Percentiles rank a stretch among this genome's conserved stretches.
Evolutionary conservation across 2,888 invertebrate genomes (phyloP).

Genomic region (Sarcophaga carnaria): DNA sequence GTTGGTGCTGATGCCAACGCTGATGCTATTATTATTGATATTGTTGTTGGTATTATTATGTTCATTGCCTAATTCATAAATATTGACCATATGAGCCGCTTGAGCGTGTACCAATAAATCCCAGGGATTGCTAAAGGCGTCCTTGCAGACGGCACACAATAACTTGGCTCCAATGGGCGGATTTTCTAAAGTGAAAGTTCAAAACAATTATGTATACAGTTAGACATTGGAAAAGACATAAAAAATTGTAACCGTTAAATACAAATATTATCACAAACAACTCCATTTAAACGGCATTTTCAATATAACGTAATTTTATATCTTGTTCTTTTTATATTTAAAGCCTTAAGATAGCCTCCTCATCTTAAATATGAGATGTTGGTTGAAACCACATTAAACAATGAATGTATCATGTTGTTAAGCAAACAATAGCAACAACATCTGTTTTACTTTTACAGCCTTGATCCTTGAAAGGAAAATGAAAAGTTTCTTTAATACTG

Average conservation of each 20-base stretch:
- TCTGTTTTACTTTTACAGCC: slow-evolving; percentile 52
- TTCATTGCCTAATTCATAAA: slow-evolving; percentile 85
- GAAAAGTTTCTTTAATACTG: slow-evolving; percentile 47
- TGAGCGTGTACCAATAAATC: slow-evolving; percentile 88
- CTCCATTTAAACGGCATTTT: slow-evolving; percentile 76
- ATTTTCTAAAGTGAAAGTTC: slow-evolving; percentile 74
- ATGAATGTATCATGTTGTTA: slow-evolving; percentile 69
- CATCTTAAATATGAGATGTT: neutral
- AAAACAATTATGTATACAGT: neutral
- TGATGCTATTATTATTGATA: slow-evolving; percentile 68
- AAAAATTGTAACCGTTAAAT: neutral
- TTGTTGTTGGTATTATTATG: slow-evolving; percentile 71
- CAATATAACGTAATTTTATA: neutral
- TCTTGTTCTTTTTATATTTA: neutral
- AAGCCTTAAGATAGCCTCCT: neutral
- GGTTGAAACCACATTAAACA: slow-evolving; percentile 68
- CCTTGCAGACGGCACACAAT: slow-evolving; percentile 86
- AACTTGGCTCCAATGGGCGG: slow-evolving; percentile 82
- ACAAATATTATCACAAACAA: slow-evolving; percentile 74
- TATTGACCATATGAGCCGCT: slow-evolving; percentile 87
- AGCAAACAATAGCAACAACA: slow-evolving; percentile 61
- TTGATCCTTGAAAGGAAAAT: slow-evolving; percentile 52
- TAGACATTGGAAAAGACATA: neutral
- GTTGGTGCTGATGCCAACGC: slow-evolving; percentile 44
- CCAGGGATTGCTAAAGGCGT: slow-evolving; percentile 86